Base-by-base conservation (phyloP, 2,888 invertebrate genomes). In the Acrobasis repandana region DNA sequence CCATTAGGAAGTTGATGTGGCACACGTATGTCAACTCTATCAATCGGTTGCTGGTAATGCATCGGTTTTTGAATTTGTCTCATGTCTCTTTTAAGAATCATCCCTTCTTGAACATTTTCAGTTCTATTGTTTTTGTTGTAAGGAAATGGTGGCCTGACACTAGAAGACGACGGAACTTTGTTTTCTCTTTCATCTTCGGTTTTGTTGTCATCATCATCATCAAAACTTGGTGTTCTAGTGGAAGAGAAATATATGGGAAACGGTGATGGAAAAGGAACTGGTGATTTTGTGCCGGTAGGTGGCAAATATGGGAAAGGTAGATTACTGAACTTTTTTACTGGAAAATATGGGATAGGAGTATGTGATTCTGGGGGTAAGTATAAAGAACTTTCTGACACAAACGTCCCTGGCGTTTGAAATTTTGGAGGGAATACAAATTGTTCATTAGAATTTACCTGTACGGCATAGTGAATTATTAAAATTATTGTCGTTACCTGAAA, bases 301-400 rank as follows among this genome's bases (percentile, higher is more conserved):
- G 90, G 89, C 62, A 89, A 72, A 65, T 85, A 86, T 60, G 84
- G 85, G 63, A 78, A 88, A 38, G 79, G 83, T 6, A 89, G 73
- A 67, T 88, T 85, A 61, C 86, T 84, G 9, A 79, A 66, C 69
- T 84, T 83, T 63, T 87, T 90, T 51, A 85, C 74, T 43, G 84
- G 73, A 60, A 80, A 88, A 70, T 85, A 87, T 14, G 90, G 88
- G 16, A 82, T 69, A 33, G 84, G 70, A 9, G 86, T 86, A 46
- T 88, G 86, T 51, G 86, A 79, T 69, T 90, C 90, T 9, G 88
- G 88, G 34, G 90, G 86, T 50, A 91, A 77, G 67, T 88, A 90
- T 61, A 86, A 75, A 34, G 88, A 82, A 67, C 82, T 86, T 54
- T 90, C 89, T 16, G 88, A 80, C 18, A 83, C 72, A 66, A 79